phyloP scores from a whole-genome alignment of 2,113 vertebrate genomes.

The Peucedramus taeniatus region DNA sequence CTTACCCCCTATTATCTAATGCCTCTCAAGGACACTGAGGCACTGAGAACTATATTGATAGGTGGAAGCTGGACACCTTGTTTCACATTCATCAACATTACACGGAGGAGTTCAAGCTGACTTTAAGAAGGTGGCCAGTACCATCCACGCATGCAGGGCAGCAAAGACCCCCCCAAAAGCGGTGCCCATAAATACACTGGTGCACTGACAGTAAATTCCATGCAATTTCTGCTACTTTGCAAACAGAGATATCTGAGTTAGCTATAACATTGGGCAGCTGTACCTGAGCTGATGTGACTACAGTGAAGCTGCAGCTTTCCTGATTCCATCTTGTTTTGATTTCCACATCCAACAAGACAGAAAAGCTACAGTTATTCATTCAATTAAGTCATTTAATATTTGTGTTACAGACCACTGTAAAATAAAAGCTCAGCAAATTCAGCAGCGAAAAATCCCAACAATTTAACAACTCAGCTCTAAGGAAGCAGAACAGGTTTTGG shows the following conservation, averaged over 20 bases:
- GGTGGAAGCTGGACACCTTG: background rate
- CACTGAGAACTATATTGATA: background rate
- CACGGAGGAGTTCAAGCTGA: background rate
- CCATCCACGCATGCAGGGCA: background rate
- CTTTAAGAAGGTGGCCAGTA: background rate
- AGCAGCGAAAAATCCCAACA: background rate
- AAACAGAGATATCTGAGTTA: background rate
- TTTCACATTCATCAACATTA: accelerated
- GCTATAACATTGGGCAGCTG: background rate
- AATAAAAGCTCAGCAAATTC: slow-evolving; percentile 44
- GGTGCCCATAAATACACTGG: accelerated
- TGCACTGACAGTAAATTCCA: background rate
- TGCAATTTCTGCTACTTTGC: background rate
- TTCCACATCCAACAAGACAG: background rate
- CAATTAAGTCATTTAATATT: background rate
- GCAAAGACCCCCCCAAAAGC: accelerated
- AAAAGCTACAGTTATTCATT: background rate
- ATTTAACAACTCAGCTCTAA: background rate
- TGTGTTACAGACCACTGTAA: background rate
- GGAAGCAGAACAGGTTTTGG: background rate
- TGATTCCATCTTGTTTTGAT: background rate
- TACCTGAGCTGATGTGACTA: background rate
- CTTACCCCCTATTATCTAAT: background rate
- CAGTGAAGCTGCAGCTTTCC: background rate
- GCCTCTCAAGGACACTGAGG: background rate